Evolutionary conservation across 2,797 vertebrate genomes (phyloP), one percentile per base, ranked within the genome.

Genomic region (Fratercula arctica): DNA sequence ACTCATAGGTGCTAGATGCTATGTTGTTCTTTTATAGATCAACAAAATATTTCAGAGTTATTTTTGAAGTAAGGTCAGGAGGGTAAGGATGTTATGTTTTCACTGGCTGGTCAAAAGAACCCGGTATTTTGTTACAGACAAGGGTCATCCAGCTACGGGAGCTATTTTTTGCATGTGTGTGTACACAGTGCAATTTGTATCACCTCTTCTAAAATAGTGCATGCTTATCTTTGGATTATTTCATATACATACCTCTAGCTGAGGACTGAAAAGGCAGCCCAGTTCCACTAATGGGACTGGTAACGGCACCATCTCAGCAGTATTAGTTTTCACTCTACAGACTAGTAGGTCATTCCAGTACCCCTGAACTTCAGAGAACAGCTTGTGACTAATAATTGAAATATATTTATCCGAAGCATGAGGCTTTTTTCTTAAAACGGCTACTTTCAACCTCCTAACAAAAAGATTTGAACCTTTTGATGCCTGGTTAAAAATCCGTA

Each of bases 41-140:
- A 91, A 91, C 50, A 87, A 21, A 86, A 89, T 70, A 35, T 73
- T 89, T 90, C 68, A 39, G 87, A 88, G 70, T 78, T 90, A 82
- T 80, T 94, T 95, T 77, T 85, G 59, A 94, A 85, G 66, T 3
- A 5, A 72, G 85, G 89, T 93, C 75, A 85, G 87, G 87, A 92
- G 85, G 68, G 60, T 93, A 82, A 95, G 77, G 89, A 94, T 70
- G 92, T 88, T 76, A 56, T 92, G 87, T 92, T 95, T 92, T 90
- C 54, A 60, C 46, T 92, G 91, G 74, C 87, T 79, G 67, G 69
- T 41, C 76, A 76, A 64, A 56, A 74, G 54, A 81, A 54, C 35
- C 63, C 61, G 53, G 66, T 78, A 24, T 94, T 94, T 51, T 51
- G 29, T 94, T 94, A 53, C 89, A 85, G 57, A 51, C 18, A 48